Evolutionary conservation across 2,113 vertebrate genomes (phyloP), one percentile per base, ranked within the genome.

Genomic region (Protomyctophum bolini): DNA sequence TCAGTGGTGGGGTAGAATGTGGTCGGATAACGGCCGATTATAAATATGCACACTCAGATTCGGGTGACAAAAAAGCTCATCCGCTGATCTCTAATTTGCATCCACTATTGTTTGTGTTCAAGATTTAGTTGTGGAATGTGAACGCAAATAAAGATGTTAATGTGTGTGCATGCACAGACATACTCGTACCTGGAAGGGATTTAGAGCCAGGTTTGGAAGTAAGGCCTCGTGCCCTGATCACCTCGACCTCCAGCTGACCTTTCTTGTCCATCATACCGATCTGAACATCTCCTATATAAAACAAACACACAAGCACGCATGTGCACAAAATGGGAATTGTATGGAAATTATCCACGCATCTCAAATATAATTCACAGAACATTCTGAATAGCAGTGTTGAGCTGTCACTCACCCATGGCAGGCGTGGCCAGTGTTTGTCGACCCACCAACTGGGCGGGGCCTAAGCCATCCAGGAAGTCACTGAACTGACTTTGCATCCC

Each of bases 231-330:
- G 98, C 98, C 93, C 98, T 93, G 79, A 99, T 99, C 83, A 99
- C 96, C 93, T 99, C 98, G 69, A 99, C 98, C 89, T 99, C 98
- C 84, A 99, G 90, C 33, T 99, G 96, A 7, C 96, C 96, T 84
- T 98, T 99, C 90, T 98, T 98, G 80, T 99, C 96, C 82, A 97
- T 96, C 95, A 99, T 94, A 81, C 97, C 97, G 63, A 99, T 98
- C 86, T 99, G 98, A 84, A 99, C 96, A 79, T 99, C 98, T 86
- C 98, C 98, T 99, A 87, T 55, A 67, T 6, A 15, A 63, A 14
- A 74, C 11, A 66, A 10, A 49, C 58, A 7, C 8, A 66, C 29
- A 61, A 8, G 57, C 56, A 64, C 29, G 45, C 67, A 60, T 47
- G 60, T 6, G 11, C 56, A 67, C 67, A 41, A 41, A 41, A 6